Conservation (phyloP, 2,113 vertebrate species). For the Abramis brama region DNA sequence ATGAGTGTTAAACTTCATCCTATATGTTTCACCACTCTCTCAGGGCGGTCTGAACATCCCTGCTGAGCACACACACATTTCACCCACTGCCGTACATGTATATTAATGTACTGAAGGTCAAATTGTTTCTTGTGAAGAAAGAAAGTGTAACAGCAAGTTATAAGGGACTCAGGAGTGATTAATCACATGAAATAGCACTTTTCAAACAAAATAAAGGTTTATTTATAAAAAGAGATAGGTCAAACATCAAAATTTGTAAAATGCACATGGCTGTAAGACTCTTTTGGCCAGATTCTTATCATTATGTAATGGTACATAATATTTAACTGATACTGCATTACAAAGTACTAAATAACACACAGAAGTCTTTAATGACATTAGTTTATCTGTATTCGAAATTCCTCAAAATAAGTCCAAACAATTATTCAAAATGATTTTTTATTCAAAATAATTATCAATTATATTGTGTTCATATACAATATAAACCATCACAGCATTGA, state of each 20-base stretch:
- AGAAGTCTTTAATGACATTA: neutral
- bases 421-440: neutral
- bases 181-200: neutral
- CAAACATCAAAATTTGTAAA: slow-evolving; percentile 11
- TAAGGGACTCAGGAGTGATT: neutral
- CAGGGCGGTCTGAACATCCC: neutral
- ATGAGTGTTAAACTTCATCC: neutral
- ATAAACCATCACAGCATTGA: slow-evolving; percentile 8
- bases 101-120: neutral
- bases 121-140: neutral
- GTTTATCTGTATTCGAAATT: neutral
- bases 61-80: slow-evolving; percentile 6
- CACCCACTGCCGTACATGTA: neutral
- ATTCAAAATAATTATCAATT: neutral
- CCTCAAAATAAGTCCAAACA: neutral
- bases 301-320: neutral
- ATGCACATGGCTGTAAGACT: neutral
- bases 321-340: neutral
- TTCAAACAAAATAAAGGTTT: slow-evolving; percentile 5
- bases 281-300: neutral
- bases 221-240: slow-evolving; percentile 6
- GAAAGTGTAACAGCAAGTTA: neutral
- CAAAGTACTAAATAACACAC: neutral
- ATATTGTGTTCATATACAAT: neutral
- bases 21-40: slow-evolving; percentile 11